These are phyloP conservation scores for Cyanoderma ruficeps DNA, from an alignment of 2,113 vertebrate genomes.

Conservation along the genomic window DNA sequence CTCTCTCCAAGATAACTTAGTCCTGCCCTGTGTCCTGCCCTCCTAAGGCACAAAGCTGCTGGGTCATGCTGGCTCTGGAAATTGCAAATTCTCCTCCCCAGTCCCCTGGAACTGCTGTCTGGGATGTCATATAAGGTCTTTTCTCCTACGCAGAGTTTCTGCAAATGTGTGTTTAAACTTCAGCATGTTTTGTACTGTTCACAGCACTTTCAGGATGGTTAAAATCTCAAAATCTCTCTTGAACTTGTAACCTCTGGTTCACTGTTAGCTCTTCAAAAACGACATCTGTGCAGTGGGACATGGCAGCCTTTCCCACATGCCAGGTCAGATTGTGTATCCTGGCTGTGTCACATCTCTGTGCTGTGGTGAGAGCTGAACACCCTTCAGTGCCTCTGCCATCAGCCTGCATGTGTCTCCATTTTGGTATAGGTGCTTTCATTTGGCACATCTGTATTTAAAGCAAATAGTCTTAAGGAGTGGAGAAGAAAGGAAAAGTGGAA, in stretches of 20 bases:
- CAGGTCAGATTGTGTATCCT: neutral
- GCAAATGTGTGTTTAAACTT: neutral
- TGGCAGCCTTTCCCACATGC: fast-evolving
- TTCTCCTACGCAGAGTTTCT: neutral
- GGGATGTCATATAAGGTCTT: neutral
- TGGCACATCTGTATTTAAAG: neutral
- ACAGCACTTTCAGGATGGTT: neutral
- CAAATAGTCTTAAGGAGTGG: neutral
- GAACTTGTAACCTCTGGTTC: neutral
- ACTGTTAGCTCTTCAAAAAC: neutral
- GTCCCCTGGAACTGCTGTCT: neutral
- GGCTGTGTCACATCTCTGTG: neutral
- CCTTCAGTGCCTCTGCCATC: neutral
- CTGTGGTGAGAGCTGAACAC: neutral
- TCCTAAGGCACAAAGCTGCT: neutral
- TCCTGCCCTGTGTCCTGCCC: neutral
- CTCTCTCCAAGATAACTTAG: neutral
- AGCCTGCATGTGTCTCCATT: neutral
- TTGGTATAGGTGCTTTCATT: neutral
- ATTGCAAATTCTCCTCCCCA: neutral
- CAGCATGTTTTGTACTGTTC: neutral
- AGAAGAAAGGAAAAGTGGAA: neutral
- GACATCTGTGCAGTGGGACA: neutral
- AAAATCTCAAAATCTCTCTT: neutral
- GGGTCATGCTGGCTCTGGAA: neutral